Base-by-base conservation (phyloP, 2,797 vertebrate species). In the Rhinophrynus dorsalis region DNA sequence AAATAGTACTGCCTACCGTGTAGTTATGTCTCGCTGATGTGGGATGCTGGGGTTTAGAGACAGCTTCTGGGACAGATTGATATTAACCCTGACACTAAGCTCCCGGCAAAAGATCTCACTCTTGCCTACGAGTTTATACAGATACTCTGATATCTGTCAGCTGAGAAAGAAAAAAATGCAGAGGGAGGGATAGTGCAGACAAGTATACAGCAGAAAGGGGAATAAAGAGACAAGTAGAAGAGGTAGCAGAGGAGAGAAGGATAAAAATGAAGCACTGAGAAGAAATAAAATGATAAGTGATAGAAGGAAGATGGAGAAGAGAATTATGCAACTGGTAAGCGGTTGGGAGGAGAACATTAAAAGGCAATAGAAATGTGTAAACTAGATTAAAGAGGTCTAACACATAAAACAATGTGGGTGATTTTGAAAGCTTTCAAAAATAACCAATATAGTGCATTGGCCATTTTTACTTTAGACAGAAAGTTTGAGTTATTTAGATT, bases 31-130 rank as follows among this genome's bases (percentile, higher is more conserved):
- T 24, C 8, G 42, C 33, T 10, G 44, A 60, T 12, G 17, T 32
- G 45, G 52, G 56, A 68, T 58, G 18, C 24, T 60, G 26, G 52
- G 44, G 67, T 33, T 60, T 52, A 51, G 56, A 69, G 57, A 61
- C 47, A 69, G 37, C 61, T 69, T 38, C 37, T 21, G 47, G 66
- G 44, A 68, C 44, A 40, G 56, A 69, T 40, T 61, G 47, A 61
- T 52, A 69, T 61, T 69, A 61, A 69, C 67, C 66, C 66, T 12
- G 66, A 60, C 66, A 68, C 44, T 30, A 52, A 42, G 56, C 66
- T 61, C 57, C 57, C 20, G 20, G 27, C 37, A 54, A 61, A 9
- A 61, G 51, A 52, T 60, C 37, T 54, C 47, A 52, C 47, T 68
- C 45, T 45, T 13, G 33, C 45, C 44, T 40, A 44, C 17, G 33